phyloP scores from a whole-genome alignment of 1,140 invertebrate species.

The Centruroides sculpturatus region DNA sequence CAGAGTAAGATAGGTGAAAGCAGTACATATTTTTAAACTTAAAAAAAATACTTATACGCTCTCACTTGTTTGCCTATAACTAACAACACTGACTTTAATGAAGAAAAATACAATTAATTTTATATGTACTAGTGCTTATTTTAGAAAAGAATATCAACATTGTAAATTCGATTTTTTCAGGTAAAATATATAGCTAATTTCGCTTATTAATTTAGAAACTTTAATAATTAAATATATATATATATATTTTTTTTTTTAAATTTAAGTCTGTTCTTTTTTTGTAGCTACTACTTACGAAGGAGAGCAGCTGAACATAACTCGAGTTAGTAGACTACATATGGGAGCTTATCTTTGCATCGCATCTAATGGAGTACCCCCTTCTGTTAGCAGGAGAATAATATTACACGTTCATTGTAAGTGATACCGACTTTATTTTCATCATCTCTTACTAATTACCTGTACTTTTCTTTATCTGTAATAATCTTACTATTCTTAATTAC shows the following conservation, averaged over 20 bases:
- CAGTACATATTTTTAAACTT: too few species aligned
- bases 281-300: slow-evolving; percentile 30
- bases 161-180: not conserved
- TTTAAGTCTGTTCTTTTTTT: not conserved
- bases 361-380: slow-evolving; percentile 38
- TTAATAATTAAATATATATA: not conserved
- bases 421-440: too few species aligned
- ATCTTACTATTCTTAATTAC: too few species aligned
- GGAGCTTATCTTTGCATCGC: slow-evolving; percentile 51
- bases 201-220: not conserved
- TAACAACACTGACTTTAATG: too few species aligned
- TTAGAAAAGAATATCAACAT: not conserved
- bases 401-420: slow-evolving; percentile 82
- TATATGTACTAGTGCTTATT: too few species aligned
- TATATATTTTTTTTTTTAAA: not conserved
- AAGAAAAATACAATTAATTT: too few species aligned
- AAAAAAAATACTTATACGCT: too few species aligned
- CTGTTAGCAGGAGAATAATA: slow-evolving; percentile 76
- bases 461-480: too few species aligned
- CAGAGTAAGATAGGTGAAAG: too few species aligned
- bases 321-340: slow-evolving; percentile 75
- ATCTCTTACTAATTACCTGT: too few species aligned
- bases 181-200: not conserved
- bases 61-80: too few species aligned
- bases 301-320: slow-evolving; percentile 59